A percentile compares a stretch with the other conserved stretches of the same genome.
phyloP scores from a whole-genome alignment of 2,888 invertebrate species.

The Entomobrya proxima region DNA sequence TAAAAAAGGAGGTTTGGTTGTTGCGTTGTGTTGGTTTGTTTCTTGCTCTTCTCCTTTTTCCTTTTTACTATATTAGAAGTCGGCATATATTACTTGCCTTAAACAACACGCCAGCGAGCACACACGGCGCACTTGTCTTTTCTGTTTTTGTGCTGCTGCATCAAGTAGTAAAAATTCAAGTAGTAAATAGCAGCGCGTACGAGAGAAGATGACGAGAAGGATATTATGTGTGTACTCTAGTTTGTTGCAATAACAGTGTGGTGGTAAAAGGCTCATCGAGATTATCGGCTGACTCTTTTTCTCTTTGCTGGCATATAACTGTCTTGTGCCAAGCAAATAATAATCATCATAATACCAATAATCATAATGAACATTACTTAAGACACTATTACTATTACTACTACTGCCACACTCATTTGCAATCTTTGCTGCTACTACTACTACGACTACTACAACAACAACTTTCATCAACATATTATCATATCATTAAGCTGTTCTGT shows the following conservation, averaged over 20 bases:
- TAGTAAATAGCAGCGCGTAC: conserved; percentile 31
- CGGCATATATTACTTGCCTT: conserved; percentile 20
- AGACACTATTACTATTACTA: conserved; percentile 5
- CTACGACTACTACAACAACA: conserved; percentile 11
- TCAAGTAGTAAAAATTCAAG: conserved; percentile 44
- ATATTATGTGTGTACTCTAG: conserved; percentile 48
- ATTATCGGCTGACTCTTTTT: conserved; percentile 45
- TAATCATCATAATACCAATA: conserved; percentile 60
- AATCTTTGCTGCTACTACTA: conserved; percentile 28
- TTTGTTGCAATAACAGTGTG: conserved; percentile 27
- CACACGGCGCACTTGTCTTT: conserved; percentile 63
- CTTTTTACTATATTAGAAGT: conserved; percentile 5
- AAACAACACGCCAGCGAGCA: neutral
- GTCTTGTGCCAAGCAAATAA: conserved; percentile 67
- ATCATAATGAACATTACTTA: conserved; percentile 65
- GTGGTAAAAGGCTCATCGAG: conserved; percentile 44
- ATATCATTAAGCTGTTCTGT: conserved; percentile 3
- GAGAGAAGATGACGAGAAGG: conserved; percentile 26
- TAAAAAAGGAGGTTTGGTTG: conserved; percentile 61
- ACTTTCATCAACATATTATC: neutral
- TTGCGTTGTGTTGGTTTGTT: conserved; percentile 26
- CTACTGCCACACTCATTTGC: conserved; percentile 17
- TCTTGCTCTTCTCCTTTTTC: conserved; percentile 20
- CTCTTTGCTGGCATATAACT: conserved; percentile 45
- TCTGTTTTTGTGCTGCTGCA: conserved; percentile 39